Evolutionary conservation across 2,888 invertebrate species (phyloP), one percentile per base, ranked within the genome.

Genomic region (Drosophila rellima): DNA sequence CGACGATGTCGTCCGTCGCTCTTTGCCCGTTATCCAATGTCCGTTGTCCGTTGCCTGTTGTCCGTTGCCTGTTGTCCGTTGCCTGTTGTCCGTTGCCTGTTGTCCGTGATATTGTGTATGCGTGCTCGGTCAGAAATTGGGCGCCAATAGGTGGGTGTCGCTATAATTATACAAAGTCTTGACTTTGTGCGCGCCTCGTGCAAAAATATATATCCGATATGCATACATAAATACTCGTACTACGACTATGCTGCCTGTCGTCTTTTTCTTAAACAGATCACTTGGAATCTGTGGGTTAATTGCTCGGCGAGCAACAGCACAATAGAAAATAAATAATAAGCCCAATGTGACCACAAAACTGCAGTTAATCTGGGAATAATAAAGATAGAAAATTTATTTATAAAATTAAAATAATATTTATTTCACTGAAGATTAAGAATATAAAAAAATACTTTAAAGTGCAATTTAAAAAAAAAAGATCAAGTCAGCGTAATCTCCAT

Each of bases 61-160:
- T 72, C 64, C 31, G 47, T 26, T 29, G 35, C 35, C 33, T 33
- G 50, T 37, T 54, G 77, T 72, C 79, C 60, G 45, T 44, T 26
- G 76, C 68, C 60, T 33, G 62, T 31, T 23, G 44, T 40, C 29
- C 29, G 56, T 33, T 70, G 78, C 72, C 74, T 60, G 42, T 48
- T 76, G 72, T 78, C 75, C 79, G 56, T 83, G 84, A 83, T 80
- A 77, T 81, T 62, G 51, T 59, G 57, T 61, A 45, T 70, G 61
- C 39, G 52, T 61, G 68, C 64, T 59, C 65, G 61, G 68, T 67
- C 50, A 70, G 73, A 82, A 85, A 74, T 89, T 78, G 90, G 88
- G 83, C 90, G 90, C 90, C 88, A 71, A 88, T 89, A 89, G 88
- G 85, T 89, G 90, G 90, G 85, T 89, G 85, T 85, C 86, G 86